Evolutionary conservation across 2,113 vertebrate species (phyloP).

Genomic region (Sitta europaea): DNA sequence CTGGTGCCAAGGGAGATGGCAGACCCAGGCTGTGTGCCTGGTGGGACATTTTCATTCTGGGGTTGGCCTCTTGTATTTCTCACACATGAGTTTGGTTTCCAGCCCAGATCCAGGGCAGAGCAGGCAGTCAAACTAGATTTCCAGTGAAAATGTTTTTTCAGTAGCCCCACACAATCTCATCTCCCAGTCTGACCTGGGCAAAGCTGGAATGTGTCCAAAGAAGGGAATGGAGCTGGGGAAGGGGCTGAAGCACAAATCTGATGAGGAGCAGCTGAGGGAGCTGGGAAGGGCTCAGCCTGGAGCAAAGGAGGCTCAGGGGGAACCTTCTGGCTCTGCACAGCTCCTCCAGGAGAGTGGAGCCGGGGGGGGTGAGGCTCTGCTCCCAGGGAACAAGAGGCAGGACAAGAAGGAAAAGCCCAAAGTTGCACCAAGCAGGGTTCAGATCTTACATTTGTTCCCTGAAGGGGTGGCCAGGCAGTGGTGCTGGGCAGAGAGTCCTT

Average conservation of each 20-base stretch:
- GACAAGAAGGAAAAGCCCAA: background rate
- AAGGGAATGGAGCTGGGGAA: background rate
- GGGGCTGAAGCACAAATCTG: background rate
- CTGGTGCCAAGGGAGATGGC: background rate
- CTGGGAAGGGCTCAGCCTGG: background rate
- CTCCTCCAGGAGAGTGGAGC: background rate
- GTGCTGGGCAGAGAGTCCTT: background rate
- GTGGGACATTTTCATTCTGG: background rate
- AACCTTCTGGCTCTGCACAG: background rate
- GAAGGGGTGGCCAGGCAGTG: background rate
- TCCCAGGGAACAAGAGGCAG: background rate
- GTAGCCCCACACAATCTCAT: background rate
- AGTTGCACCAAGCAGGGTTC: background rate
- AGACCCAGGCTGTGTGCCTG: background rate
- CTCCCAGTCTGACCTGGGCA: background rate
- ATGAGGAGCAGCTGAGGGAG: background rate
- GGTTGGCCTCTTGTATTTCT: background rate
- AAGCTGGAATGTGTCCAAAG: background rate
- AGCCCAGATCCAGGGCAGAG: background rate
- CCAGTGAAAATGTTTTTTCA: background rate
- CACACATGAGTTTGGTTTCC: accelerated
- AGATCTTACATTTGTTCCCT: background rate
- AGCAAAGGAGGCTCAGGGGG: background rate
- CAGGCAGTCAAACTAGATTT: background rate
- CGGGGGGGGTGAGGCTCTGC: background rate